Evolutionary conservation across 2,888 invertebrate species (phyloP).

Genomic region (Synanthedon tipuliformis): DNA sequence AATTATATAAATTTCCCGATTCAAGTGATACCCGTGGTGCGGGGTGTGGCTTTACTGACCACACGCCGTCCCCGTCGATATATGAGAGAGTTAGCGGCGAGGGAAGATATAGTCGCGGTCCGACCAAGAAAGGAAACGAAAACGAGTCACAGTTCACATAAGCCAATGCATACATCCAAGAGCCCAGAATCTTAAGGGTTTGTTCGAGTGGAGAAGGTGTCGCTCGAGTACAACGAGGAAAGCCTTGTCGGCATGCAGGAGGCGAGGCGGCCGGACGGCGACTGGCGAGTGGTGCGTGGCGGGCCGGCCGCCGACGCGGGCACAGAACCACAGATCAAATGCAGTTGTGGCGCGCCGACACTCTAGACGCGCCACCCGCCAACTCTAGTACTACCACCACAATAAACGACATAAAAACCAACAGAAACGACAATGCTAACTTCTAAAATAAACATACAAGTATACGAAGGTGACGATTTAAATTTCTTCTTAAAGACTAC

Average conservation of each 20-base stretch:
- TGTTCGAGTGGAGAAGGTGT: slow-evolving; percentile 51
- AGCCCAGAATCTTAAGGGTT: slow-evolving; percentile 71
- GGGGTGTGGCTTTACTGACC: slow-evolving; percentile 26
- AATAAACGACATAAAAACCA: slow-evolving; percentile 63
- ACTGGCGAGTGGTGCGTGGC: slow-evolving; percentile 11
- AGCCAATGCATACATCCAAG: slow-evolving; percentile 71
- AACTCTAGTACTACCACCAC: slow-evolving; percentile 64
- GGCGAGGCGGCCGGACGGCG: slow-evolving; percentile 39
- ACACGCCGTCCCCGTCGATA: slow-evolving; percentile 20
- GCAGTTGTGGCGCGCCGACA: slow-evolving; percentile 59
- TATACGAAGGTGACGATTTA: slow-evolving; percentile 71
- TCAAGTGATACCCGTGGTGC: slow-evolving; percentile 3
- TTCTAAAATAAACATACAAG: slow-evolving; percentile 69
- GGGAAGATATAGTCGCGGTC: slow-evolving; percentile 63
- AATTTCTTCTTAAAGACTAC: slow-evolving; percentile 73
- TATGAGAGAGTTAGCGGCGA: slow-evolving; percentile 6
- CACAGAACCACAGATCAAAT: slow-evolving; percentile 71
- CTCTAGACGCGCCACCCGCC: slow-evolving; percentile 39
- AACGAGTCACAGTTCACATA: slow-evolving; percentile 70
- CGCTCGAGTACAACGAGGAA: slow-evolving; percentile 63
- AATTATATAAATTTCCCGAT: slow-evolving; percentile 15
- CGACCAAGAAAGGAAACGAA: slow-evolving; percentile 70
- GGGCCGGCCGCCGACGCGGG: slow-evolving; percentile 30
- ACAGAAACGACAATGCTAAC: slow-evolving; percentile 68
- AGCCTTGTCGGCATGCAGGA: slow-evolving; percentile 66